Evolutionary conservation across 2,113 vertebrate genomes (phyloP).

Genomic region (Peromyscus polionotus): DNA sequence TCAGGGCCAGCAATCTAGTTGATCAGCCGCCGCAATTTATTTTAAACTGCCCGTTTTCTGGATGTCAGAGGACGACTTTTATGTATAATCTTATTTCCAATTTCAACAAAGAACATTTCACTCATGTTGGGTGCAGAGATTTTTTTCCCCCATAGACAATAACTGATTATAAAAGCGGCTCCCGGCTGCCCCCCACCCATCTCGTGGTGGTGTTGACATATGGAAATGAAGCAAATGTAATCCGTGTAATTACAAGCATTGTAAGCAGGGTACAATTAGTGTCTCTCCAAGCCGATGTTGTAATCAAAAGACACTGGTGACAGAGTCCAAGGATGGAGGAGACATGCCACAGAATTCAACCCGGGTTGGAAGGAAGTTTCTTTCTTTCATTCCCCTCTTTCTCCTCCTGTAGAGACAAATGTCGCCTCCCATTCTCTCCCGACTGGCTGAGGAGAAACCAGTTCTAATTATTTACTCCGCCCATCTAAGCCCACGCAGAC

Average conservation of each 20-base stretch:
- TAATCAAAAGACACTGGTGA: conserved; percentile 90
- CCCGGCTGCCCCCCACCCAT: conserved; percentile 73
- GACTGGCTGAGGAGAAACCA: conserved; percentile 66
- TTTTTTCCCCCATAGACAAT: conserved; percentile 87
- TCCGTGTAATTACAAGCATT: conserved; percentile 92
- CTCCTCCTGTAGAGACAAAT: neutral
- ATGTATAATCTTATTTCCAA: conserved; percentile 92
- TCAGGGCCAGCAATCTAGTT: conserved; percentile 88
- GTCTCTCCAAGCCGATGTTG: conserved; percentile 90
- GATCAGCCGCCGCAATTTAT: conserved; percentile 90
- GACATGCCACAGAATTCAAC: conserved; percentile 63
- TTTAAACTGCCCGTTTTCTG: conserved; percentile 92
- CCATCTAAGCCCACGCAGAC: conserved; percentile 18
- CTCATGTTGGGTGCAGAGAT: conserved; percentile 82
- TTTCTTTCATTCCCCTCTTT: conserved; percentile 16
- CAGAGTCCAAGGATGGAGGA: conserved; percentile 82
- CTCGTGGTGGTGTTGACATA: conserved; percentile 90
- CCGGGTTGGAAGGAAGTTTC: conserved; percentile 73
- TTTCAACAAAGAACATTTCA: conserved; percentile 92
- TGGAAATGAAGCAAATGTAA: conserved; percentile 93
- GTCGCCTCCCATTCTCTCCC: conserved; percentile 26
- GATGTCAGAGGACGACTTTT: conserved; percentile 91
- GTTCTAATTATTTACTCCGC: conserved; percentile 71
- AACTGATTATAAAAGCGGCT: conserved; percentile 87
- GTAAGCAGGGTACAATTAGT: conserved; percentile 92